These are phyloP conservation scores for Cerastis leucographa DNA, from an alignment of 2,888 invertebrate genomes.

Conservation along the genomic window DNA sequence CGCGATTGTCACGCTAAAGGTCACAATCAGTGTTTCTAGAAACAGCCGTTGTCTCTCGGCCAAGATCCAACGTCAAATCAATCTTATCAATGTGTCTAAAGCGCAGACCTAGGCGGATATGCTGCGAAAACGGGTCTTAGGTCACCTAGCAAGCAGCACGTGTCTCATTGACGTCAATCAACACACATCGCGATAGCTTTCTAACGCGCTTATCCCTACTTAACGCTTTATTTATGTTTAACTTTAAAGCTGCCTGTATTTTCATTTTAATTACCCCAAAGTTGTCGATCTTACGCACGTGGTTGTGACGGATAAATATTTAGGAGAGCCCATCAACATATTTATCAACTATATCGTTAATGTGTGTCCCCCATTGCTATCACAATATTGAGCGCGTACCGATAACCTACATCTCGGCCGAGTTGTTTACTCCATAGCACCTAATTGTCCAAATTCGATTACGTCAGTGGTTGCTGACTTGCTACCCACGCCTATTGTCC, in stretches of 20 bases:
- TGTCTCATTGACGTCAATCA: conserved; percentile 82
- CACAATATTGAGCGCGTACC: conserved; percentile 69
- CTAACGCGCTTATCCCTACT: conserved; percentile 69
- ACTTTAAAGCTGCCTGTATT: conserved; percentile 43
- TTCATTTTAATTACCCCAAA: conserved; percentile 60
- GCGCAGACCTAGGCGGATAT: conserved; percentile 73
- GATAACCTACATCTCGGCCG: conserved; percentile 83
- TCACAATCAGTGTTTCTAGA: conserved; percentile 66
- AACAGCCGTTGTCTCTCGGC: conserved; percentile 60
- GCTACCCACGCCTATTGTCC: conserved; percentile 74
- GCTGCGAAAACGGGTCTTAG: conserved; percentile 79
- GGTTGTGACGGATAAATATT: conserved; percentile 69
- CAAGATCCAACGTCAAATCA: conserved; percentile 71
- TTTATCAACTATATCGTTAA: conserved; percentile 72
- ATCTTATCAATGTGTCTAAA: conserved; percentile 73
- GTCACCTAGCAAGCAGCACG: conserved; percentile 79
- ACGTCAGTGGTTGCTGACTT: conserved; percentile 73
- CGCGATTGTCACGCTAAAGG: conserved; percentile 64
- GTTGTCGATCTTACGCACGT: conserved; percentile 62
- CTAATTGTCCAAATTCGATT: conserved; percentile 82
- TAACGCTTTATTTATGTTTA: conserved; percentile 48
- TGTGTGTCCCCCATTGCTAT: conserved; percentile 73
- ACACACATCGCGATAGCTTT: conserved; percentile 76
- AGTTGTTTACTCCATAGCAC: conserved; percentile 80
- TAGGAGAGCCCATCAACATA: conserved; percentile 69